Conservation (phyloP, 1,140 invertebrate species). For the Myzus persicae region DNA sequence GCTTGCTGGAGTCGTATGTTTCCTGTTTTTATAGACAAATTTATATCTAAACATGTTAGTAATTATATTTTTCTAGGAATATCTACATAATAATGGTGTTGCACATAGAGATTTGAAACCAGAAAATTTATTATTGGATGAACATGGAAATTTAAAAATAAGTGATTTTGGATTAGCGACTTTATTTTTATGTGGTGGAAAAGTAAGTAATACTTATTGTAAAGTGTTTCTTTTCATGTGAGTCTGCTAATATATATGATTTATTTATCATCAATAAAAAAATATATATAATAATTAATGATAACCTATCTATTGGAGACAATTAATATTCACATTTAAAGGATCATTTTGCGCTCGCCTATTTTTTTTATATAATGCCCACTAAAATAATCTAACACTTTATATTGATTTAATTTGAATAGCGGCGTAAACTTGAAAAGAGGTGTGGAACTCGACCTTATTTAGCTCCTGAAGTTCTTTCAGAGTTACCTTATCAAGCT, state of each 20-base stretch:
- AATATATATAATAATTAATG: background rate
- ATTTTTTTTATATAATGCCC: background rate
- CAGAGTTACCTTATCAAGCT: slow-evolving; percentile 76
- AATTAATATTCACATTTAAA: background rate
- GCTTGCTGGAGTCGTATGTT: slow-evolving; percentile 76
- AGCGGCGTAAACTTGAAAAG: slow-evolving; percentile 79
- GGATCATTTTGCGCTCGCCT: background rate
- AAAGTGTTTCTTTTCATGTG: background rate
- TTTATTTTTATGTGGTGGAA: slow-evolving; percentile 74
- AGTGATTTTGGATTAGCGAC: slow-evolving; percentile 98
- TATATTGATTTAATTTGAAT: slow-evolving; percentile 54
- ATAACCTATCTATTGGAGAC: background rate
- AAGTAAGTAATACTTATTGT: slow-evolving; percentile 61
- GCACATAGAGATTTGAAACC: slow-evolving; percentile 94
- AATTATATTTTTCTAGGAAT: slow-evolving; percentile 67
- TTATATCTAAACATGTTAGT: slow-evolving; percentile 10
- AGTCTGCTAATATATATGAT: background rate
- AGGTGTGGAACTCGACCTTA: slow-evolving; percentile 95
- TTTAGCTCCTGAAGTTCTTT: slow-evolving; percentile 91
- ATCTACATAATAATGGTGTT: slow-evolving; percentile 82
- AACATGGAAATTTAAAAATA: slow-evolving; percentile 89
- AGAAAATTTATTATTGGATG: slow-evolving; percentile 92
- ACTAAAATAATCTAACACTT: background rate
- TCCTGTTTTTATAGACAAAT: background rate
- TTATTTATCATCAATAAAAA: background rate